phyloP scores from a whole-genome alignment of 2,797 vertebrate genomes.

The Otus scops region DNA sequence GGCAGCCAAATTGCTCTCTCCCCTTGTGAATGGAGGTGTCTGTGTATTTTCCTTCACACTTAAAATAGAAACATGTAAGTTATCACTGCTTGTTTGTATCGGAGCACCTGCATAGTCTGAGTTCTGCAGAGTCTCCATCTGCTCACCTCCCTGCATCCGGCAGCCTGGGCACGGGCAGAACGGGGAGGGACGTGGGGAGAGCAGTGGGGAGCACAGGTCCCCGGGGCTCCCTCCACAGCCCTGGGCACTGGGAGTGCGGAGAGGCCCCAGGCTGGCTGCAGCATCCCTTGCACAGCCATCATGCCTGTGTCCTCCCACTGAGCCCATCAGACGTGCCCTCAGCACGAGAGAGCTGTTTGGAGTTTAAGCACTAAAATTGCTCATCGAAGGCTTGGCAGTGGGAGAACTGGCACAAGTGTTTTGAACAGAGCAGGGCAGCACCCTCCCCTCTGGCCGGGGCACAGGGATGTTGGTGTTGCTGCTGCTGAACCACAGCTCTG shows the following conservation, averaged over 20 bases:
- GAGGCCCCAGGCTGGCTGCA: neutral
- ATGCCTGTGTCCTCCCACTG: neutral
- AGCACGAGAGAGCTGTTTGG: neutral
- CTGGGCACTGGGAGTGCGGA: rapidly evolving
- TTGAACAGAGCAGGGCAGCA: neutral
- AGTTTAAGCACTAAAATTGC: neutral
- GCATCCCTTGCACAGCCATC: neutral
- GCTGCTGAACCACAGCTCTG: neutral
- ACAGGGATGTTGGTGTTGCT: neutral
- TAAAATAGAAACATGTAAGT: constrained; percentile 8
- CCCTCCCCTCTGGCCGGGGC: neutral
- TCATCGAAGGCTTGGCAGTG: rapidly evolving
- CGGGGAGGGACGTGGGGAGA: neutral
- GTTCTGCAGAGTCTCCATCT: neutral
- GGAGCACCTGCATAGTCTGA: neutral
- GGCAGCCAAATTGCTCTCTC: constrained; percentile 1
- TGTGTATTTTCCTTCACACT: neutral
- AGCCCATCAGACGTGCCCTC: neutral
- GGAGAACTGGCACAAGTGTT: neutral
- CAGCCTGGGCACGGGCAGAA: neutral
- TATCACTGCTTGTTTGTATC: neutral
- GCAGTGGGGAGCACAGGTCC: neutral
- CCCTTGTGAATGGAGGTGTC: constrained; percentile 27
- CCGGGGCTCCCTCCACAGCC: neutral
- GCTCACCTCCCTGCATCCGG: neutral